Conservation (phyloP, 92 coral and sea anemone species). For the Nematostella vectensis region DNA sequence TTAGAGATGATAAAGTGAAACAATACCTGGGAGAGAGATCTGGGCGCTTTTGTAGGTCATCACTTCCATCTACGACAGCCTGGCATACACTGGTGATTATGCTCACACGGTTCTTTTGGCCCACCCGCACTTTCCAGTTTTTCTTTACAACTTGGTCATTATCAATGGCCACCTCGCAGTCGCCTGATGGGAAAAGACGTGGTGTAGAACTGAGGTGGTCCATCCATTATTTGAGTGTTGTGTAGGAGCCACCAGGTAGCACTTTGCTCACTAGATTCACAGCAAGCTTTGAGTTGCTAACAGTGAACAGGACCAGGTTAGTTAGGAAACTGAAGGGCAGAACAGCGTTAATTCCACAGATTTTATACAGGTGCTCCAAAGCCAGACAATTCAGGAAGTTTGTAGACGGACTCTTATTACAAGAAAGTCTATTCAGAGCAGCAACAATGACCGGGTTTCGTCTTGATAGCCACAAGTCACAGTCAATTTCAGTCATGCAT, state of each 20-base stretch:
- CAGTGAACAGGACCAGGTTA: neutral
- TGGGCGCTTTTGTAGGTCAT: neutral
- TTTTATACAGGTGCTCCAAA: neutral
- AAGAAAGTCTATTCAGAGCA: neutral
- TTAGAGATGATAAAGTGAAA: neutral
- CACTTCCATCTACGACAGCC: neutral
- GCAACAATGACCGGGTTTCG: neutral
- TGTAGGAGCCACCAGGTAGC: slow-evolving; percentile 12
- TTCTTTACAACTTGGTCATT: slow-evolving; percentile 22
- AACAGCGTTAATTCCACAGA: neutral
- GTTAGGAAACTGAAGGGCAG: slow-evolving; percentile 6
- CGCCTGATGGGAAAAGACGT: slow-evolving; percentile 5
- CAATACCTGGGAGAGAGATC: slow-evolving; percentile 16
- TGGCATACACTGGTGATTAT: slow-evolving; percentile 16
- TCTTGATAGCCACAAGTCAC: neutral
- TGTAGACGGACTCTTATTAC: neutral
- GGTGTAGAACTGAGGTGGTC: neutral
- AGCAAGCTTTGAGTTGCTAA: slow-evolving; percentile 12
- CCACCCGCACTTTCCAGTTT: slow-evolving; percentile 18
- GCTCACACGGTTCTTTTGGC: slow-evolving; percentile 15
- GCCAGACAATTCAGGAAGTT: neutral
- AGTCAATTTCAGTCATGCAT: neutral
- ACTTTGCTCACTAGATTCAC: neutral
- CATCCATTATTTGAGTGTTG: slow-evolving; percentile 3
- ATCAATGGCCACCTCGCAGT: slow-evolving; percentile 13